Conservation (phyloP, 1,140 invertebrate genomes). For the Choristoneura fumiferana region DNA sequence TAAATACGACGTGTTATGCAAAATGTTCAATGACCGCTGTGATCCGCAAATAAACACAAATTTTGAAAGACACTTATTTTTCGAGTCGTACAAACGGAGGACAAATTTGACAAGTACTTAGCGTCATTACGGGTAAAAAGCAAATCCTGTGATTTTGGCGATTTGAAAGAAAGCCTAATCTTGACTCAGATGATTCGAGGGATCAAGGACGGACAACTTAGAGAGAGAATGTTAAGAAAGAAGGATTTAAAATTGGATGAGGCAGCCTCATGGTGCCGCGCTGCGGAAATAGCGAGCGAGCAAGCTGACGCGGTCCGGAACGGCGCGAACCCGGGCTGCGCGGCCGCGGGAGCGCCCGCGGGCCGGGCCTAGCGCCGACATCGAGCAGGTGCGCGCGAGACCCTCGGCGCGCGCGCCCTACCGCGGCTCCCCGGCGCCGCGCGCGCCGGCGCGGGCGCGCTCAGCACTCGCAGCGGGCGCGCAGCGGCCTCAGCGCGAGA, state of each 20-base stretch:
- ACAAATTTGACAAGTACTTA: slow-evolving; percentile 22
- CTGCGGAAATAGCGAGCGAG: slow-evolving; percentile 18
- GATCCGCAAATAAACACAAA: slow-evolving; percentile 24
- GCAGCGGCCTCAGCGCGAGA: too few species aligned
- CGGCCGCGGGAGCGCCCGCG: too few species aligned
- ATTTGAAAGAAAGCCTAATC: slow-evolving; percentile 19
- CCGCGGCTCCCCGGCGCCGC: neutral
- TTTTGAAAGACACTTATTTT: slow-evolving; percentile 22
- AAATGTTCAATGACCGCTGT: slow-evolving; percentile 18
- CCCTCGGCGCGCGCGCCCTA: neutral
- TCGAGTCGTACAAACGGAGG: neutral
- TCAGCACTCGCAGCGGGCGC: too few species aligned
- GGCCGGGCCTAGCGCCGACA: neutral
- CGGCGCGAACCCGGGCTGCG: neutral
- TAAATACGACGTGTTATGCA: slow-evolving; percentile 5
- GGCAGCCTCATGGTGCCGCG: slow-evolving; percentile 11
- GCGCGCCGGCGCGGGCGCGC: neutral
- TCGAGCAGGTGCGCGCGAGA: neutral
- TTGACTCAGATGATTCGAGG: slow-evolving; percentile 21
- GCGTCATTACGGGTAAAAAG: slow-evolving; percentile 20
- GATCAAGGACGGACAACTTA: slow-evolving; percentile 1
- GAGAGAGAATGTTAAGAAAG: slow-evolving; percentile 14
- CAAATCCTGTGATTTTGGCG: slow-evolving; percentile 23
- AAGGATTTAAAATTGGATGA: neutral
- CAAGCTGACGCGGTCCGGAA: slow-evolving; percentile 3